Base-by-base conservation (phyloP, 2,888 invertebrate genomes). In the Bimastos eiseni region DNA sequence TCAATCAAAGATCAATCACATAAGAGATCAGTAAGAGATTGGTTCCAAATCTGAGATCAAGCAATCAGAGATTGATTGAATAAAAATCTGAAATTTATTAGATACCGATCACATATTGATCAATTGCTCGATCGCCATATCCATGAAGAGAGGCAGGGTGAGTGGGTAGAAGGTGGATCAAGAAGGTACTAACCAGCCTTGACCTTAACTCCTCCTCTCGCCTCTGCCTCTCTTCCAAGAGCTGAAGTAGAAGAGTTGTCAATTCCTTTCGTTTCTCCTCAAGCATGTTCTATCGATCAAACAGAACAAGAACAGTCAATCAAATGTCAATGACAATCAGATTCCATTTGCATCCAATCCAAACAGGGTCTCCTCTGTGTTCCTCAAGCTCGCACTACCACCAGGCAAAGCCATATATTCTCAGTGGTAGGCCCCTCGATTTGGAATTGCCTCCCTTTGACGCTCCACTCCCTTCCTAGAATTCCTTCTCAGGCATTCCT, bases 261-360 rank as follows among this genome's bases (percentile, higher is more conserved):
- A 95, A 91, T 11, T 93, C 92, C n/a, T 93, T 92, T 49, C 95
- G 93, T 92, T 94, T 94, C 91, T 94, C 94, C 84, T 93, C 94
- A 91, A 95, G 91, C 1, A 94, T 91, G 91, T 94, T 90, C 92
- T 92, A 33, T 36, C 86, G n/a, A 70, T 70, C 70, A 70, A 49
- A 24, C 70, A 70, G 30, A 70, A 70, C n/a, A n/a, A 13, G 8
- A 70, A 70, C 3, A 30, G n/a, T n/a, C 70, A n/a, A 70, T 70
- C 70, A 30, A 70, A n/a, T n/a, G 70, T n/a, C 70, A 70, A 70
- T 0, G 11, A n/a, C 4, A 17, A 70, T 70, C n/a, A 70, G 30
- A 21, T 70, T 70, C 30, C 30, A 70, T n/a, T 70, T 8, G n/a
- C 30, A 70, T 70, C n/a, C n/a, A n/a, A 49, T 49, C 24, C 49